phyloP scores from a whole-genome alignment of 2,113 vertebrate genomes.

The Aptenodytes forsteri region DNA sequence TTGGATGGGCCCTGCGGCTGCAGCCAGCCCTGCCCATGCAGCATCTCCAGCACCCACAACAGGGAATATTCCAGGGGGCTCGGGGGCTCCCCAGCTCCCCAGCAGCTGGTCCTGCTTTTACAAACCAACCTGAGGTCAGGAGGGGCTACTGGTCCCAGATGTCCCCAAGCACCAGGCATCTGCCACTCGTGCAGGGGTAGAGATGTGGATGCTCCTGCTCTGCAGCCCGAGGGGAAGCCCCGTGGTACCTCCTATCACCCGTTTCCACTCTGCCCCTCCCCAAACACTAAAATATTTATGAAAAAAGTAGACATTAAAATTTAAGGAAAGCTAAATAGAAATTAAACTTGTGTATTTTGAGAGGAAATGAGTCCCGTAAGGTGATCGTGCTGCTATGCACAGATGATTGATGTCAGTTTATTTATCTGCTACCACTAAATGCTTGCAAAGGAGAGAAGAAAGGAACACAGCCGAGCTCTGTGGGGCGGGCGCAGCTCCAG shows the following conservation, averaged over 20 bases:
- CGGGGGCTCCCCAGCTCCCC: neutral
- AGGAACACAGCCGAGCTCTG: neutral
- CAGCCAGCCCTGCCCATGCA: neutral
- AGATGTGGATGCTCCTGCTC: neutral
- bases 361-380: constrained; percentile 63
- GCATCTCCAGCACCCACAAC: neutral
- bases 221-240: neutral
- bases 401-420: constrained; percentile 62
- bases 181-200: fast-evolving
- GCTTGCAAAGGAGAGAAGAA: neutral
- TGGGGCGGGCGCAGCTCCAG: neutral
- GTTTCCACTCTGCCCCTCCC: neutral
- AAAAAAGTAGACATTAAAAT: constrained; percentile 47
- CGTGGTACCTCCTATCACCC: neutral
- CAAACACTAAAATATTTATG: constrained; percentile 32
- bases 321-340: constrained; percentile 50
- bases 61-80: too few species aligned
- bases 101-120: neutral
- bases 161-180: neutral
- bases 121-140: neutral
- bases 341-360: constrained; percentile 57
- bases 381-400: constrained; percentile 4
- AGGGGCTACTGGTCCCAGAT: neutral
- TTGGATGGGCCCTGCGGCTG: neutral
- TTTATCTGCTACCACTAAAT: constrained; percentile 64